A percentile compares a stretch with the other conserved stretches of the same genome.
Evolutionary conservation across 2,113 vertebrate genomes (phyloP).

Genomic region (Syngnathus typhle): DNA sequence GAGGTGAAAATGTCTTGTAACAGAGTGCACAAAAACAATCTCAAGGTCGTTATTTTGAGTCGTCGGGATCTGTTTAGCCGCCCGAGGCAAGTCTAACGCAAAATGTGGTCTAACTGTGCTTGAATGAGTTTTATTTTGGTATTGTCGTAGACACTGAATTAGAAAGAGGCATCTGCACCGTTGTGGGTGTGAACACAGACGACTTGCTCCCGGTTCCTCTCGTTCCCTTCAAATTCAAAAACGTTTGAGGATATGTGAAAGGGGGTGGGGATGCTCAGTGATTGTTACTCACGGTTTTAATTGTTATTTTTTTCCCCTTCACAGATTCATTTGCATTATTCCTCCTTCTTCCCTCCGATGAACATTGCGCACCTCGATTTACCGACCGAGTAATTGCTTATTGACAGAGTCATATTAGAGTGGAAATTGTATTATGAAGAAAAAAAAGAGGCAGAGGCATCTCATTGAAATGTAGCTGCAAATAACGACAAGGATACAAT

Average conservation of each 20-base stretch:
- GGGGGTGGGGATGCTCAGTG: background rate
- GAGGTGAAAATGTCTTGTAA: background rate
- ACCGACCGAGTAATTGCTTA: slow-evolving; percentile 71
- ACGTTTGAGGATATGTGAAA: background rate
- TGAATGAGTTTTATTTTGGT: no score
- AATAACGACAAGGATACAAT: slow-evolving; percentile 41
- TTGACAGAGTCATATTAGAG: slow-evolving; percentile 66
- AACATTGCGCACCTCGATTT: slow-evolving; percentile 65
- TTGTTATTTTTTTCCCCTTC: slow-evolving; percentile 26
- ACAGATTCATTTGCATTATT: slow-evolving; percentile 62
- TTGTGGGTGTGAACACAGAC: no score
- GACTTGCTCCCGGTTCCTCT: no score
- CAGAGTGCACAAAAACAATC: background rate
- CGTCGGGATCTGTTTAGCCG: no score
- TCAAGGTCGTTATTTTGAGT: no score
- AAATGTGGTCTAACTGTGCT: no score
- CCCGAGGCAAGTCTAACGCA: no score
- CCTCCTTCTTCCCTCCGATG: slow-evolving; percentile 59
- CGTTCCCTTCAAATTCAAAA: background rate
- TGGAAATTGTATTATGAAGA: slow-evolving; percentile 61
- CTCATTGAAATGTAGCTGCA: slow-evolving; percentile 28
- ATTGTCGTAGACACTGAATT: no score
- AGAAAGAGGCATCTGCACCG: no score
- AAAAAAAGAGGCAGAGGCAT: slow-evolving; percentile 24
- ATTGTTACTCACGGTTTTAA: background rate